phyloP scores from a whole-genome alignment of 1,140 invertebrate genomes.

The Bombus cullumanus region DNA sequence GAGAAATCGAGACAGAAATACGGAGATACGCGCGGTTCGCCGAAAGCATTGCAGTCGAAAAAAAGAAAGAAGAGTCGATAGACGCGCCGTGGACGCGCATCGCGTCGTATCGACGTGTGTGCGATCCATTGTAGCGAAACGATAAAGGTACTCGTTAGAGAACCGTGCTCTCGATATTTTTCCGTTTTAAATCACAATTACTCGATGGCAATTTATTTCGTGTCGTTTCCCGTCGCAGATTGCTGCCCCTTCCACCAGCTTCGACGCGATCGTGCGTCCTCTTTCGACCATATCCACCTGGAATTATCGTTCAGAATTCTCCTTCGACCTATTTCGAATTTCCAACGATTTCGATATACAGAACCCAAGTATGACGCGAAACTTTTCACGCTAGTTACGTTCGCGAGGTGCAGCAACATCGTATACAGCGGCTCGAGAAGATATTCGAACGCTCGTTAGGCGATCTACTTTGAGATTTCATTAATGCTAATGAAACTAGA shows the following conservation, averaged over 20 bases:
- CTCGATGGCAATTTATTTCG: slow-evolving; percentile 6
- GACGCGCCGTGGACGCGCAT: neutral
- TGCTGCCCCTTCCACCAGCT: neutral
- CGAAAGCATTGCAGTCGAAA: neutral
- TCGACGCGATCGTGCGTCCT: neutral
- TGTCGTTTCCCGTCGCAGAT: neutral
- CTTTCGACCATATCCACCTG: neutral
- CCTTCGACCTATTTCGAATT: neutral
- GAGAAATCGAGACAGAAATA: slow-evolving; percentile 1
- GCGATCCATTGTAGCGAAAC: slow-evolving; percentile 30
- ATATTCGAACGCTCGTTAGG: neutral
- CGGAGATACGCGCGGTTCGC: neutral
- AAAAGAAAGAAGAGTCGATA: neutral
- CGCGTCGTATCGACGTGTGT: slow-evolving; percentile 16
- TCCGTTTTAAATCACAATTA: slow-evolving; percentile 19
- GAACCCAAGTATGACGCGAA: too few species aligned
- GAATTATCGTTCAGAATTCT: slow-evolving; percentile 12
- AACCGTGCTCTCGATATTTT: slow-evolving; percentile 10
- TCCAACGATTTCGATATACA: neutral
- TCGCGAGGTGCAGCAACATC: too few species aligned
- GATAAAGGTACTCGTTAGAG: slow-evolving; percentile 25
- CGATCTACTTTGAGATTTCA: neutral
- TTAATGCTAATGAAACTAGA: too few species aligned
- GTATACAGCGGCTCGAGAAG: neutral
- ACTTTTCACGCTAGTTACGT: too few species aligned